These are phyloP conservation scores for Hyposoter dolosus DNA, from an alignment of 2,888 invertebrate genomes.

Conservation along the genomic window DNA sequence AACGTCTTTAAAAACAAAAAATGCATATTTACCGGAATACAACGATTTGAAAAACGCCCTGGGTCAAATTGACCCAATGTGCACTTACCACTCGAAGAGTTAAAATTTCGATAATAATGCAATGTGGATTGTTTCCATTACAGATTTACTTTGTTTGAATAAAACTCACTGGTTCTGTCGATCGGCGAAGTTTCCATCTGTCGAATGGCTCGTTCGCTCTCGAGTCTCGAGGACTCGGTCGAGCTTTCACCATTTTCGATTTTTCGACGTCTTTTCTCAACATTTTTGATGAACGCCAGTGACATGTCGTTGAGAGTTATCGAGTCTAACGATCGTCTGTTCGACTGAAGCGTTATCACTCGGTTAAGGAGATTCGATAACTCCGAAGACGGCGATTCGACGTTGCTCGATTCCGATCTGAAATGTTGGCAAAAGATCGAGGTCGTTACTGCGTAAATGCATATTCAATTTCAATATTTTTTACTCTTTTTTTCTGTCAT, in stretches of 20 bases:
- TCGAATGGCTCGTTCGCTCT: slow-evolving; percentile 62
- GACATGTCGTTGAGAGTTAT: slow-evolving; percentile 37
- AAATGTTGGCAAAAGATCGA: slow-evolving; percentile 14
- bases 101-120: background rate
- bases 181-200: slow-evolving; percentile 48
- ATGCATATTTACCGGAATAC: background rate
- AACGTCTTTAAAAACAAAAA: too few species aligned
- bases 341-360: slow-evolving; percentile 72
- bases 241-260: slow-evolving; percentile 60
- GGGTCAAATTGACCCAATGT: background rate
- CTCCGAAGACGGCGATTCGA: slow-evolving; percentile 75
- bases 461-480: background rate
- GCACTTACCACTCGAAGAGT: background rate
- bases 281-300: slow-evolving; percentile 45
- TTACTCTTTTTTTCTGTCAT: background rate
- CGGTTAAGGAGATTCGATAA: slow-evolving; percentile 75
- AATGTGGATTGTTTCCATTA: background rate
- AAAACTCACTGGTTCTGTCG: slow-evolving; percentile 63
- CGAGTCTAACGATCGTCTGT: slow-evolving; percentile 42
- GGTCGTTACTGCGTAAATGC: background rate
- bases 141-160: background rate
- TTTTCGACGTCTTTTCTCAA: slow-evolving; percentile 55
- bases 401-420: slow-evolving; percentile 59
- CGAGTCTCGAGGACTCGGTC: slow-evolving; percentile 45
- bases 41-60: too few species aligned